Evolutionary conservation across 1,140 invertebrate species (phyloP).

Genomic region (Danaus melanippus): DNA sequence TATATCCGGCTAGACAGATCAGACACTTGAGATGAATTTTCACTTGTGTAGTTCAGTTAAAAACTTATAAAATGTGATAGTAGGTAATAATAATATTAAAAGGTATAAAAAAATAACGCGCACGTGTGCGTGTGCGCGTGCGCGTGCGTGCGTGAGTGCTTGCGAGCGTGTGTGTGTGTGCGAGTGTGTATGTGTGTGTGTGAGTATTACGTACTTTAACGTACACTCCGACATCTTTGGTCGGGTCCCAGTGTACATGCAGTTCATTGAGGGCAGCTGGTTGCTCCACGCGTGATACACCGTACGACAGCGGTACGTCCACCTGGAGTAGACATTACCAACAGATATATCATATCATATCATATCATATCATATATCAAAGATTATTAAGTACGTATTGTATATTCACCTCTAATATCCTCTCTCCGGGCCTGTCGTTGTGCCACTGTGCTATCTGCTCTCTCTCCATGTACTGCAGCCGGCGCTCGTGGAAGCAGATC

Average conservation of each 20-base stretch:
- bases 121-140: no score
- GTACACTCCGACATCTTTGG: slow-evolving; percentile 95
- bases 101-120: no score
- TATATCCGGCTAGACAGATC: no score
- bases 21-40: no score
- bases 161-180: no score
- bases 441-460: slow-evolving; percentile 95
- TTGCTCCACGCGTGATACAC: slow-evolving; percentile 88
- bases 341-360: neutral
- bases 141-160: no score
- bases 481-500: slow-evolving; percentile 95
- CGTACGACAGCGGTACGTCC: slow-evolving; percentile 95
- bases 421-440: slow-evolving; percentile 87
- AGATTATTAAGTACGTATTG: neutral
- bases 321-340: slow-evolving; percentile 31
- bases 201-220: slow-evolving; percentile 78
- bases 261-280: slow-evolving; percentile 82
- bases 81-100: no score
- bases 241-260: slow-evolving; percentile 95
- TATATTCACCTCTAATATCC: slow-evolving; percentile 85
- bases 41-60: no score
- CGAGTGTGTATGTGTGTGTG: no score
- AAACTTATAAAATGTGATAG: no score
- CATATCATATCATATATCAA: no score
- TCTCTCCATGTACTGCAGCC: slow-evolving; percentile 95